Percentiles rank a stretch among this genome's conserved stretches.
Conservation (phyloP, 92 coral and sea anemone genomes). For the Blastomussa wellsi region DNA sequence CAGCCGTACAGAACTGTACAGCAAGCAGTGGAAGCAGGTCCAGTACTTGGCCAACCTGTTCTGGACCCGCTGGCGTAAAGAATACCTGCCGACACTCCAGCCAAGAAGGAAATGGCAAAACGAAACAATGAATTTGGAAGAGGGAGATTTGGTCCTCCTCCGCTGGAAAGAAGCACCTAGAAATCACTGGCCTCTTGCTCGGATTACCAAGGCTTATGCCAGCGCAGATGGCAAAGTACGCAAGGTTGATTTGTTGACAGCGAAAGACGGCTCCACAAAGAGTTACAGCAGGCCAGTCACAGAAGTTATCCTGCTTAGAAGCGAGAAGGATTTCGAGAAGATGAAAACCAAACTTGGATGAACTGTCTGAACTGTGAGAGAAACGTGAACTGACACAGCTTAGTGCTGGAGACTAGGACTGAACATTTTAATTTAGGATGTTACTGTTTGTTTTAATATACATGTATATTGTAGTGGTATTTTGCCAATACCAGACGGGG, state of each 20-base stretch:
- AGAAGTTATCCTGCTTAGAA: conserved; percentile 45
- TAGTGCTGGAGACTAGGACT: background rate
- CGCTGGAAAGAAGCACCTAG: conserved; percentile 43
- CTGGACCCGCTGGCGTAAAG: conserved; percentile 45
- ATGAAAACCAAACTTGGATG: conserved; percentile 16
- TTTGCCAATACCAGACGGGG: conserved; percentile 47
- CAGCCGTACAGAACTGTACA: conserved; percentile 17
- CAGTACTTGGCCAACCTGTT: conserved; percentile 16
- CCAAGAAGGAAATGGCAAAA: conserved; percentile 43
- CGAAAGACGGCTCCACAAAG: conserved; percentile 45
- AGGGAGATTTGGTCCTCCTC: conserved; percentile 46
- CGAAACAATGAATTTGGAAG: conserved; percentile 19
- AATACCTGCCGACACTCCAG: conserved; percentile 35
- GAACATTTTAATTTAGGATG: background rate
- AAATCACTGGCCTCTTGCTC: conserved; percentile 49
- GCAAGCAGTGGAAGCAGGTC: conserved; percentile 41
- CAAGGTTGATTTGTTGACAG: conserved; percentile 47
- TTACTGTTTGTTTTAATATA: background rate
- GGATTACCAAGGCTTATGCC: conserved; percentile 22
- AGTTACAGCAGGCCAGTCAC: conserved; percentile 46
- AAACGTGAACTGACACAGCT: background rate
- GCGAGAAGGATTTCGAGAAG: conserved; percentile 16
- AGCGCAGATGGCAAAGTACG: conserved; percentile 50
- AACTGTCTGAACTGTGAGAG: background rate
- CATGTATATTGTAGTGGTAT: conserved; percentile 10